Percentiles rank a stretch among this genome's conserved stretches.
Evolutionary conservation across 2,797 vertebrate species (phyloP).

Genomic region (Yasuhikotakia modesta): DNA sequence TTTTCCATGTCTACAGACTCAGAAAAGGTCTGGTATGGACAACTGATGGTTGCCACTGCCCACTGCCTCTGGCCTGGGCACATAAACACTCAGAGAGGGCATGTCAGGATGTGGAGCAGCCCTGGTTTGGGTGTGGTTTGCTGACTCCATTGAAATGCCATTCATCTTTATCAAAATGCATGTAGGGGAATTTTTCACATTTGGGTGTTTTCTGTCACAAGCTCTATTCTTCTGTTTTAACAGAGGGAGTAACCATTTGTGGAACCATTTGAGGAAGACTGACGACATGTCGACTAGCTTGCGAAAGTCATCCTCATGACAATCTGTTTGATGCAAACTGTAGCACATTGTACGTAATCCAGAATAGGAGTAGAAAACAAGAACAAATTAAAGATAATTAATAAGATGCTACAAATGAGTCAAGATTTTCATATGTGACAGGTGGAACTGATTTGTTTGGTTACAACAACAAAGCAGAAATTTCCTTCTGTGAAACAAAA

Average conservation of each 20-base stretch:
- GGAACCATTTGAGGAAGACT: too few species aligned
- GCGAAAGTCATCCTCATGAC: constrained; percentile 18
- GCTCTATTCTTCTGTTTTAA: background rate
- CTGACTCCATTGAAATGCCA: constrained; percentile 41
- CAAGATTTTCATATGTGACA: constrained; percentile 20
- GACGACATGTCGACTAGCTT: constrained; percentile 20
- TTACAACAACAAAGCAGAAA: constrained; percentile 3
- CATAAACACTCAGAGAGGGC: constrained; percentile 42
- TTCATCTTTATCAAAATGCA: constrained; percentile 24
- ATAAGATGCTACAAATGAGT: background rate
- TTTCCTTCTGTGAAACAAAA: too few species aligned
- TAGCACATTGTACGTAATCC: background rate
- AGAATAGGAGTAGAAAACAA: background rate
- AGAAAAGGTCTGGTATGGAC: constrained; percentile 49
- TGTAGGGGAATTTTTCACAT: constrained; percentile 12
- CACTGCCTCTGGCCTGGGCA: constrained; percentile 40
- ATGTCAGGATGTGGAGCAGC: constrained; percentile 42
- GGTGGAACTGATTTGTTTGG: constrained; percentile 17
- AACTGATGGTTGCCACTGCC: constrained; percentile 39
- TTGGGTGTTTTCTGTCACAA: background rate
- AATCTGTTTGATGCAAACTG: constrained; percentile 25
- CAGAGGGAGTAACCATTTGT: background rate
- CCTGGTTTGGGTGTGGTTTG: constrained; percentile 38
- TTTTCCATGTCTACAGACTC: constrained; percentile 40
- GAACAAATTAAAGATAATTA: background rate